Evolutionary conservation across 23 tunicate genomes (phyloP).

Genomic region (Styela plicata): DNA sequence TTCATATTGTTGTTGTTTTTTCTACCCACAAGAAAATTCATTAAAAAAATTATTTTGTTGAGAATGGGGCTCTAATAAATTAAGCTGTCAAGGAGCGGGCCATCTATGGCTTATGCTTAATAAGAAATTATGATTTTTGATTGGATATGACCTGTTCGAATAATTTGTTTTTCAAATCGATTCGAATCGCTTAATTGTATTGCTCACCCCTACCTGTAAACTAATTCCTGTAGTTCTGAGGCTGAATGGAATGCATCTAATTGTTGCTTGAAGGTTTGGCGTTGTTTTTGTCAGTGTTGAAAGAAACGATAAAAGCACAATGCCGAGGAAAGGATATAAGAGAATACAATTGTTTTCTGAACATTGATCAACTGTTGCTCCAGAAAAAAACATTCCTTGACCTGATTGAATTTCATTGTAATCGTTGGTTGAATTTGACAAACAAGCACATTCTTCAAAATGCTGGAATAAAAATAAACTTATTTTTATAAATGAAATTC

Average conservation of each 20-base stretch:
- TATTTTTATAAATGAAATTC: too few relatives aligned
- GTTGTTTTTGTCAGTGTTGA: constrained; percentile 10
- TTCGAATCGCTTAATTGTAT: too few relatives aligned
- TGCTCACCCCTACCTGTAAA: constrained; percentile 39
- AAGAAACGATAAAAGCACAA: background rate
- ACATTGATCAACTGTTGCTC: constrained; percentile 17
- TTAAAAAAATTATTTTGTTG: too few relatives aligned
- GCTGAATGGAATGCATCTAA: constrained; percentile 33
- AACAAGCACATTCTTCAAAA: background rate
- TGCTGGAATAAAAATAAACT: too few relatives aligned
- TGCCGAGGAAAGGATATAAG: background rate
- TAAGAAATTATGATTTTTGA: too few relatives aligned
- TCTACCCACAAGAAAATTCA: too few relatives aligned
- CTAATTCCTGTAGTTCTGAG: constrained; percentile 23
- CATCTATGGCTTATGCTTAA: too few relatives aligned
- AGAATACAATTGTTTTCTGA: background rate
- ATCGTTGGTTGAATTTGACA: background rate
- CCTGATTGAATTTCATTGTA: background rate
- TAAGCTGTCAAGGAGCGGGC: too few relatives aligned
- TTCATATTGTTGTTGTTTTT: too few relatives aligned
- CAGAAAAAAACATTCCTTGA: background rate
- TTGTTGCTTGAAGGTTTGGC: constrained; percentile 30
- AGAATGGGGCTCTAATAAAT: too few relatives aligned
- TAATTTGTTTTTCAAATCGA: too few relatives aligned
- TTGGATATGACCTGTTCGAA: too few relatives aligned